Percentiles rank a stretch among this genome's conserved stretches.
Conservation (phyloP, 64 coral and sea anemone genomes). For the Montipora efflorescens region DNA sequence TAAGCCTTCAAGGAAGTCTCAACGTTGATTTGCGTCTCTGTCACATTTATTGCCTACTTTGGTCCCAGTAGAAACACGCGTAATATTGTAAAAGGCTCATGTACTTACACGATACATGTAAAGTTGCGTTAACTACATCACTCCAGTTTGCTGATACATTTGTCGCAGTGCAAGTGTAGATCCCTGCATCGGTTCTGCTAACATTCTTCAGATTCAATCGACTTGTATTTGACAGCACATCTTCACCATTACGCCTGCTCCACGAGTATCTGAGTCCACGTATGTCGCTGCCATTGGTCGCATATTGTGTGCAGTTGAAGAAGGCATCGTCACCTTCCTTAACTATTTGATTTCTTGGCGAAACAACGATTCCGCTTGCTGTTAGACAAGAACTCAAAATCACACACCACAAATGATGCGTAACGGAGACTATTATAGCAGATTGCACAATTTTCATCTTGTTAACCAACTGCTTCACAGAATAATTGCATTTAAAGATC, state of each 20-base stretch:
- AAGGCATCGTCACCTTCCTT: not conserved
- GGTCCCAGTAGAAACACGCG: too few relatives aligned
- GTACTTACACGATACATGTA: slow-evolving; percentile 33
- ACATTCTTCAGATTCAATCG: not conserved
- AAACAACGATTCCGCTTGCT: not conserved
- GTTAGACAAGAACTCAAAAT: not conserved
- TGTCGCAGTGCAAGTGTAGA: slow-evolving; percentile 41
- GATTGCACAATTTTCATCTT: not conserved
- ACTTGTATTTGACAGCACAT: not conserved
- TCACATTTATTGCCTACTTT: too few relatives aligned
- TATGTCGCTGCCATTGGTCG: not conserved
- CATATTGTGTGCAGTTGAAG: not conserved
- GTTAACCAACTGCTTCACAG: not conserved
- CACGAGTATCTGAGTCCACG: not conserved
- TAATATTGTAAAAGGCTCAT: too few relatives aligned
- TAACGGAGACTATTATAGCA: not conserved
- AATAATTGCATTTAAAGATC: not conserved
- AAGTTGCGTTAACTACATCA: not conserved
- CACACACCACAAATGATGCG: not conserved
- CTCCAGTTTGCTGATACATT: not conserved
- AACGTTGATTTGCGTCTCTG: too few relatives aligned
- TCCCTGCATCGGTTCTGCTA: not conserved
- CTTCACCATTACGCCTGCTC: not conserved
- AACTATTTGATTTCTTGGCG: not conserved
- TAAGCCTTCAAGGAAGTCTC: too few relatives aligned